Evolutionary conservation across 2,888 invertebrate species (phyloP).

Genomic region (Watsonalla cultraria): DNA sequence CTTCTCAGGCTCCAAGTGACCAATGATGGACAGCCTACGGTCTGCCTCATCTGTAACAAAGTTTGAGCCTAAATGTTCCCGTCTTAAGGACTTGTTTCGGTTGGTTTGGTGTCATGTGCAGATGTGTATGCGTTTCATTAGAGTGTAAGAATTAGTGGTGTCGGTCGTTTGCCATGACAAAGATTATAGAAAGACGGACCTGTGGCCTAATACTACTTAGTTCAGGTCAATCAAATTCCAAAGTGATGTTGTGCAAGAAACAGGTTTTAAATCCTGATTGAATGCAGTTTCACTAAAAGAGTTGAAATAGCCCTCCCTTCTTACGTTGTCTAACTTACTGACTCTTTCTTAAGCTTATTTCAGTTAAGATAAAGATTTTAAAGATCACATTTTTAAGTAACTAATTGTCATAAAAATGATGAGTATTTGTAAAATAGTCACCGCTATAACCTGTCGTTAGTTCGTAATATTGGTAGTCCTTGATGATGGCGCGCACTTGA

Average conservation of each 20-base stretch:
- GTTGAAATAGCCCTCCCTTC: no score
- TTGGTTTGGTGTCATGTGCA: not conserved
- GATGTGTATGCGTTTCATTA: not conserved
- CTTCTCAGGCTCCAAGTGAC: conserved; percentile 80
- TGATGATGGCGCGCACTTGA: conserved; percentile 65
- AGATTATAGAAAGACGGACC: no score
- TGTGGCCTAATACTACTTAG: no score
- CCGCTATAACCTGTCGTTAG: conserved; percentile 74
- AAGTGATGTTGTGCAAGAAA: no score
- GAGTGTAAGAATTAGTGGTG: no score
- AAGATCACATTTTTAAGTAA: conserved; percentile 13
- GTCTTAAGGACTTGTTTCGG: not conserved
- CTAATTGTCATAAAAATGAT: conserved; percentile 36
- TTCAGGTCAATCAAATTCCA: no score
- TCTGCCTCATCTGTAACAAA: conserved; percentile 52
- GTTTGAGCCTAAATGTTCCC: not conserved
- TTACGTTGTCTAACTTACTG: no score
- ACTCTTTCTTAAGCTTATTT: no score
- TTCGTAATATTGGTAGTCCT: conserved; percentile 78
- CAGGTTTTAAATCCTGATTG: no score
- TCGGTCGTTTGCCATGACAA: not conserved
- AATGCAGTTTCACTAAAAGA: no score
- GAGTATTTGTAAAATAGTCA: conserved; percentile 23
- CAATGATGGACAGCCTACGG: conserved; percentile 74
- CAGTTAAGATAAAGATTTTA: not conserved